Conservation (phyloP, 2,113 vertebrate species). For the Microtus oregoni region DNA sequence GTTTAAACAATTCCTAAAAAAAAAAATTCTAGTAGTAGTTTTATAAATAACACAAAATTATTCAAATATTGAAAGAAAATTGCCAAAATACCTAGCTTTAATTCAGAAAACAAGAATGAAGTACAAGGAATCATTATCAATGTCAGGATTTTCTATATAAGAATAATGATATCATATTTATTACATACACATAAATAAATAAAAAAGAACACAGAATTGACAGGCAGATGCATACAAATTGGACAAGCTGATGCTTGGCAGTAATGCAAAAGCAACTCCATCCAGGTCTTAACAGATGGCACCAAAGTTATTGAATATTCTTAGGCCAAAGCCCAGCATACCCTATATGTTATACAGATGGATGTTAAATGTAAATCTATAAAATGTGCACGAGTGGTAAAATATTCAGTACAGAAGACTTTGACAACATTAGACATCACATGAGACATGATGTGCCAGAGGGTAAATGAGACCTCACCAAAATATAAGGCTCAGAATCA, state of each 20-base stretch:
- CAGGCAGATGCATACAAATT: not conserved
- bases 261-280: not conserved
- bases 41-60: not conserved
- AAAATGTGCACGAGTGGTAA: not conserved
- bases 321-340: not conserved
- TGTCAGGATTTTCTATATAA: not conserved
- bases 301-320: not conserved
- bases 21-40: not conserved
- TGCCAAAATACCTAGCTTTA: not conserved
- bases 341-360: not conserved
- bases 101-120: constrained; percentile 28
- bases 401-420: not conserved
- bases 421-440: not conserved
- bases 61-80: not conserved
- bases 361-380: not conserved
- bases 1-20: not conserved
- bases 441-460: not conserved
- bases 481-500: not conserved
- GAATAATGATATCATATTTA: not conserved
- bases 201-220: not conserved
- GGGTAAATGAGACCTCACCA: not conserved
- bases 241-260: not conserved
- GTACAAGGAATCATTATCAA: not conserved
- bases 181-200: not conserved
- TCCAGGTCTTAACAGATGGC: not conserved